Evolutionary conservation across 2,888 invertebrate species (phyloP).

Genomic region (Girardia tigrina): DNA sequence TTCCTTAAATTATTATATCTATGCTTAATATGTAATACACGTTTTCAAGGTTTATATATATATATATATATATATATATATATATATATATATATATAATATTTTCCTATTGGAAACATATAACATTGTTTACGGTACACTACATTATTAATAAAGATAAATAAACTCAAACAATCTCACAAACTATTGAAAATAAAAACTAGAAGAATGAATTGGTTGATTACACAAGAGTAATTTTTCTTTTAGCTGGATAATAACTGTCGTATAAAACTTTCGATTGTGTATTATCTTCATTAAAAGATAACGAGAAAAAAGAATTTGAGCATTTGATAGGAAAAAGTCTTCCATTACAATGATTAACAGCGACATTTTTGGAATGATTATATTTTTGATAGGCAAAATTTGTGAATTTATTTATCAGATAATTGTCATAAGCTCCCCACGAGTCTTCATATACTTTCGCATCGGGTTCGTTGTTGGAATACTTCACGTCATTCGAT

Average conservation of each 20-base stretch:
- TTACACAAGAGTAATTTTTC: slow-evolving; percentile 13
- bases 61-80: too few species aligned
- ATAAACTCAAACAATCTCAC: too few species aligned
- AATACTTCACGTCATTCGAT: neutral
- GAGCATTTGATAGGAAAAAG: neutral
- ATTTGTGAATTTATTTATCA: neutral
- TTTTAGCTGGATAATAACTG: neutral
- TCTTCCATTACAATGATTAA: neutral
- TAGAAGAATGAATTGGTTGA: too few species aligned
- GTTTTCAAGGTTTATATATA: too few species aligned
- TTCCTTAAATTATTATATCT: too few species aligned
- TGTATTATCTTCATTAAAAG: neutral
- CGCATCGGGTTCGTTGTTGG: neutral
- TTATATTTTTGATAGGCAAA: neutral
- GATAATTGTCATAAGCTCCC: slow-evolving; percentile 10
- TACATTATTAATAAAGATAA: too few species aligned
- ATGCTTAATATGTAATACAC: too few species aligned
- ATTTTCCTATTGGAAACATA: too few species aligned
- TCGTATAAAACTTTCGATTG: neutral
- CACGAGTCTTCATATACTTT: neutral
- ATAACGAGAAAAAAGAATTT: slow-evolving; percentile 15
- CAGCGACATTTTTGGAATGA: neutral
- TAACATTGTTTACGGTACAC: too few species aligned
- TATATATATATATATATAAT: too few species aligned
- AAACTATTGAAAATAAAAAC: too few species aligned